phyloP scores from a whole-genome alignment of 2,113 vertebrate genomes.

The Mesoclemmys tuberculata region DNA sequence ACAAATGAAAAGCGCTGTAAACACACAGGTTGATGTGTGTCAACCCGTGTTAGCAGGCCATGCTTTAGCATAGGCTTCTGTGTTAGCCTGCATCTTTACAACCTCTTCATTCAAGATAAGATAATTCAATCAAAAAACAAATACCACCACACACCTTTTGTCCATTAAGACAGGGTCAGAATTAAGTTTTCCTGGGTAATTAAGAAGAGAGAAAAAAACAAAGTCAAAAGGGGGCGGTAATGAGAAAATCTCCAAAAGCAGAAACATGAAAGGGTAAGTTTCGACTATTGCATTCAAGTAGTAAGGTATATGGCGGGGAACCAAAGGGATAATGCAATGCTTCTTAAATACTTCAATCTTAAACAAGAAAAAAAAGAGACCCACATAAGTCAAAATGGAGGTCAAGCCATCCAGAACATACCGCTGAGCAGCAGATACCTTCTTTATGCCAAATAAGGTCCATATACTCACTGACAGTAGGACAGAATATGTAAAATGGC shows the following conservation, averaged over 20 bases:
- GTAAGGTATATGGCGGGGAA: neutral
- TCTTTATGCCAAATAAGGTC: neutral
- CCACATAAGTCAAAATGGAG: neutral
- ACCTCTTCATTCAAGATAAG: neutral
- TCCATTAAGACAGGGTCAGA: neutral
- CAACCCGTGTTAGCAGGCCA: neutral
- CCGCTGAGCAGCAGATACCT: neutral
- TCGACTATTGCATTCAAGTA: neutral
- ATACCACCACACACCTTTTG: neutral
- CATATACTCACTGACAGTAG: neutral
- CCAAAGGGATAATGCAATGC: neutral
- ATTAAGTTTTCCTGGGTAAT: neutral
- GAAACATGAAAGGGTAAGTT: neutral
- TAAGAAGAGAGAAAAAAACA: neutral
- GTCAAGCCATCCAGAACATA: neutral
- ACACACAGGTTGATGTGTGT: neutral
- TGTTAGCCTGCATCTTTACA: neutral
- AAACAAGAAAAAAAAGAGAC: neutral
- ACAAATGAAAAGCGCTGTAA: constrained; percentile 55
- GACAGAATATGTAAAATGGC: neutral
- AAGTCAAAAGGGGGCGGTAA: neutral
- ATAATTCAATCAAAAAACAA: neutral
- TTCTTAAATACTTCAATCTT: neutral
- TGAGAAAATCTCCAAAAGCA: neutral
- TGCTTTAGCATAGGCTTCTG: neutral